A percentile compares a stretch with the other conserved stretches of the same genome.
These are phyloP conservation scores for Drusus annulatus DNA, from an alignment of 1,140 invertebrate genomes.

Conservation along the genomic window DNA sequence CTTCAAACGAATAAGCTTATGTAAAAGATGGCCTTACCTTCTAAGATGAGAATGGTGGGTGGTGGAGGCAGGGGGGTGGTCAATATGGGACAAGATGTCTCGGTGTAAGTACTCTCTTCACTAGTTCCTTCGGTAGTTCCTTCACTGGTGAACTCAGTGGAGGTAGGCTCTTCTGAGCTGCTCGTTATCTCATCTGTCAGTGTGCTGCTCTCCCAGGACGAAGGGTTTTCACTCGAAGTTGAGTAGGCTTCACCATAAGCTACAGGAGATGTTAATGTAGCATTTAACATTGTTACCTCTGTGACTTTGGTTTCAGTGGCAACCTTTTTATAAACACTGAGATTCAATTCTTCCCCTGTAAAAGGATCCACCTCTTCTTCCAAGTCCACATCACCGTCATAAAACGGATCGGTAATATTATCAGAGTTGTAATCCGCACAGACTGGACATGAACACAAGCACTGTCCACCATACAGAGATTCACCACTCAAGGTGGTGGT, in stretches of 20 bases:
- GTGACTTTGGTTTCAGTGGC: background rate
- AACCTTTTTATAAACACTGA: background rate
- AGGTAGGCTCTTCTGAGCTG: slow-evolving; percentile 55
- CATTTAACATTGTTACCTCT: slow-evolving; percentile 22
- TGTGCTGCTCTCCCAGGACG: slow-evolving; percentile 9
- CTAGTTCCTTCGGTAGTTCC: slow-evolving; percentile 61
- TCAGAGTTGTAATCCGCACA: slow-evolving; percentile 64
- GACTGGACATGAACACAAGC: slow-evolving; percentile 82
- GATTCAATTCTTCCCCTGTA: background rate
- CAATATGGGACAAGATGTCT: slow-evolving; percentile 68
- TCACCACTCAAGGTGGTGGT: slow-evolving; percentile 63
- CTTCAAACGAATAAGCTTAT: slow-evolving; percentile 44
- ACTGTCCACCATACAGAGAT: slow-evolving; percentile 75
- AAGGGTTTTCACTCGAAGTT: slow-evolving; percentile 22
- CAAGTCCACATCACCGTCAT: slow-evolving; percentile 62
- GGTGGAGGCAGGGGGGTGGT: slow-evolving; percentile 76
- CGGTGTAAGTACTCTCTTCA: slow-evolving; percentile 63
- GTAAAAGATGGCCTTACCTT: slow-evolving; percentile 77
- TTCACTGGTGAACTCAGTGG: slow-evolving; percentile 53
- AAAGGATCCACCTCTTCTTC: slow-evolving; percentile 45
- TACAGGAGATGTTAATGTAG: slow-evolving; percentile 22
- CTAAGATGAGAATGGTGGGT: slow-evolving; percentile 81
- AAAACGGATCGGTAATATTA: slow-evolving; percentile 66
- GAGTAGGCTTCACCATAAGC: slow-evolving; percentile 6
- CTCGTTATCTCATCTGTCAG: slow-evolving; percentile 2